A percentile compares a stretch with the other conserved stretches of the same genome.
Conservation (phyloP, 1,140 invertebrate genomes). For the Cydia splendana region DNA sequence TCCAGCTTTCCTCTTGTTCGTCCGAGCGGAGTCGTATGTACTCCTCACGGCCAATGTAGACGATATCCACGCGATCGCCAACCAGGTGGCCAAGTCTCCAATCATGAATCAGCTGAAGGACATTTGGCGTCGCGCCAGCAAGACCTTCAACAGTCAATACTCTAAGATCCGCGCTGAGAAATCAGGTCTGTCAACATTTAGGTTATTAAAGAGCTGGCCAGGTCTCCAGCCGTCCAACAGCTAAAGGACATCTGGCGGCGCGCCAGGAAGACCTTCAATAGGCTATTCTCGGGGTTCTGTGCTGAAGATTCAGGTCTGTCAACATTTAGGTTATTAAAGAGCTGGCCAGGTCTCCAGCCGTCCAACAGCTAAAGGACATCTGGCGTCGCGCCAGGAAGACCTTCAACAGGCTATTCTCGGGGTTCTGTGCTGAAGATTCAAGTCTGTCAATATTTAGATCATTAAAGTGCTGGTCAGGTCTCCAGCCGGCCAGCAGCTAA, state of each 20-base stretch:
- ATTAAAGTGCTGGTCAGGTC: too few relatives aligned
- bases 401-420: constrained; percentile 39
- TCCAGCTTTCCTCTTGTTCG: constrained; percentile 36
- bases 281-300: constrained; percentile 5
- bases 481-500: too few relatives aligned
- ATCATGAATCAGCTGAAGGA: constrained; percentile 48
- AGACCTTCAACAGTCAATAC: constrained; percentile 42
- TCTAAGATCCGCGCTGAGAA: background rate
- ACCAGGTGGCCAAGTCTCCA: constrained; percentile 51
- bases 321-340: constrained; percentile 50
- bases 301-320: constrained; percentile 17
- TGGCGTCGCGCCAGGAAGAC: constrained; percentile 50
- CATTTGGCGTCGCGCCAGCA: constrained; percentile 53
- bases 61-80: constrained; percentile 52
- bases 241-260: constrained; percentile 53
- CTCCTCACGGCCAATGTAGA: constrained; percentile 63
- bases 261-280: constrained; percentile 48
- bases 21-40: constrained; percentile 50
- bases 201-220: constrained; percentile 48
- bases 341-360: constrained; percentile 48
- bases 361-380: constrained; percentile 48
- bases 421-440: too few relatives aligned
- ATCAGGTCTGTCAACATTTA: constrained; percentile 41
- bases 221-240: constrained; percentile 48
- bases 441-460: too few relatives aligned